Evolutionary conservation across 2,888 invertebrate genomes (phyloP), one percentile per base, ranked within the genome.

Genomic region (Nowickia ferox): DNA sequence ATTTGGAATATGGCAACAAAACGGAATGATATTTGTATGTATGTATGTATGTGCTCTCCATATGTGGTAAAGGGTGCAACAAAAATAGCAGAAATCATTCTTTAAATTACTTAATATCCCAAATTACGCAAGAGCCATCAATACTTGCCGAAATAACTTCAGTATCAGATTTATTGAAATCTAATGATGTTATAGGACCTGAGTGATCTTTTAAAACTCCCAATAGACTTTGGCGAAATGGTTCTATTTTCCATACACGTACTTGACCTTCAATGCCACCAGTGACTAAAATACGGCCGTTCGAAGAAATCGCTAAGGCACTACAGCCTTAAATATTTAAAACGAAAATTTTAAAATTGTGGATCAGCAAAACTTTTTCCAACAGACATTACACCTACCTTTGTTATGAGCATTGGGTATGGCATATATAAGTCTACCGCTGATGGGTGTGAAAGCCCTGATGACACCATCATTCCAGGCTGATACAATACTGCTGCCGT

Each of bases 261-360:
- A 97, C 96, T 94, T 98, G 97, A n/a, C 98, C 98, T 91, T 98
- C 98, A 86, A 97, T 96, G 6, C 98, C 98, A 1, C 98, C 98
- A 65, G 97, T 97, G 65, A 98, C 95, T 72, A 98, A 94, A 38
- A 95, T 94, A 17, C 93, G 93, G 1, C 96, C 96, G 88, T 96
- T 95, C 4, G 93, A 94, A 0, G 97, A 96, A 87, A 96, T 94
- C 38, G 96, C 95, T 53, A 98, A 92, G 0, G 98, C 97, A 0
- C 98, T 97, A 72, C 93, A 93, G 9, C 93, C 93, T 92, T 46
- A 9, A 66, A 66, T 61, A 63, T 55, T 61, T 10, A 1, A 40
- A 13, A 63, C 68, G 17, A 17, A 51, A 9, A 42, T 46, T 46
- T 17, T 65, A 61, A 48, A 15, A n/a, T 30, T 30, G 5, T 30